These are phyloP conservation scores for Philotrypesis tridentata DNA, from an alignment of 1,140 invertebrate genomes.

Conservation along the genomic window DNA sequence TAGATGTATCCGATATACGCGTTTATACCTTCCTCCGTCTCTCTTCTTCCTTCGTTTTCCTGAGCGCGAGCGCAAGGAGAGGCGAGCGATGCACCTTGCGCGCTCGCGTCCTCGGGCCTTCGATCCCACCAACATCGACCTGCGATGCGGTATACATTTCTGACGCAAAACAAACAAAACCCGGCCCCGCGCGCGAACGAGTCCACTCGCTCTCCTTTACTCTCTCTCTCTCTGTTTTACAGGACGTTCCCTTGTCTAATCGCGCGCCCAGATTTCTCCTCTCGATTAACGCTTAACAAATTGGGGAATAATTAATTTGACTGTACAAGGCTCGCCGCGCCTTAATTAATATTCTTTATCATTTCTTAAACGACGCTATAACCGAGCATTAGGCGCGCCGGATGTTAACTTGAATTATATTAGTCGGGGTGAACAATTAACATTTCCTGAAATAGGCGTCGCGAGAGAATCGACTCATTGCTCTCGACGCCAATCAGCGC, in stretches of 20 bases:
- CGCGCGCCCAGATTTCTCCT: neutral
- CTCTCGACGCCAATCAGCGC: neutral
- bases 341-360: neutral
- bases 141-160: neutral
- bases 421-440: neutral
- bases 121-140: conserved; percentile 5
- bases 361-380: neutral
- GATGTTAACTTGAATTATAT: neutral
- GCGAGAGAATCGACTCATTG: neutral
- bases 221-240: neutral
- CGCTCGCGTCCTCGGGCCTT: neutral
- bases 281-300: neutral
- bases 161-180: neutral
- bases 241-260: neutral
- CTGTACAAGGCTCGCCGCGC: neutral
- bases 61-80: too few species aligned
- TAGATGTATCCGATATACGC: conserved; percentile 3
- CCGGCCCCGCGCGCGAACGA: neutral
- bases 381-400: too few species aligned
- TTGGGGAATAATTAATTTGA: neutral
- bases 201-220: neutral
- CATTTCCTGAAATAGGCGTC: neutral
- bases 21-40: neutral
- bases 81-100: conserved; percentile 8
- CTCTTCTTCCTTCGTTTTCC: neutral